These are phyloP conservation scores for Mionectes macconnelli DNA, from an alignment of 2,113 vertebrate species.

Conservation along the genomic window DNA sequence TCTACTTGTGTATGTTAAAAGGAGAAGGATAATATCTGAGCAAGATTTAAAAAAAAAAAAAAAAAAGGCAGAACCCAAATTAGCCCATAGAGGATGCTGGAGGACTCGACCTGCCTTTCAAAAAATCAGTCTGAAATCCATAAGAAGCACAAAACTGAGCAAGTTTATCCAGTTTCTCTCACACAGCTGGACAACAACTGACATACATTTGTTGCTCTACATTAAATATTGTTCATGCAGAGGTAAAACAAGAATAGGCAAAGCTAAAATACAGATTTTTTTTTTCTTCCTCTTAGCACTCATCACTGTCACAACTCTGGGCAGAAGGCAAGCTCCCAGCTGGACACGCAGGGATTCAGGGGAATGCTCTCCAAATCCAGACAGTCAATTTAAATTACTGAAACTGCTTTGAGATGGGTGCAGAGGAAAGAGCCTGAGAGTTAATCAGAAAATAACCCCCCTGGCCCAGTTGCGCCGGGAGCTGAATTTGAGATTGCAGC, in stretches of 20 bases:
- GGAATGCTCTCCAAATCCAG: not conserved
- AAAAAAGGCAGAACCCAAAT: not conserved
- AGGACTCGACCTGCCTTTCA: slow-evolving; percentile 1
- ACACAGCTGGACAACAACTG: not conserved
- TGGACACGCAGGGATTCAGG: not conserved
- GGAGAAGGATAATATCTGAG: not conserved
- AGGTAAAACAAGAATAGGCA: not conserved
- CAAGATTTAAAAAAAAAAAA: not conserved
- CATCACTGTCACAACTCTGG: not conserved
- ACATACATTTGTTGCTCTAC: not conserved
- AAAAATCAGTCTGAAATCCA: not conserved
- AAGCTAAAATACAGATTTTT: not conserved
- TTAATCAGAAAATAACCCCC: not conserved
- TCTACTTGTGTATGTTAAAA: not conserved
- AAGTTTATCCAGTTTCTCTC: slow-evolving; percentile 8
- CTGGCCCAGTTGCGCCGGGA: not conserved
- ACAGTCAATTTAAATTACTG: not conserved
- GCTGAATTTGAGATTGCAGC: not conserved
- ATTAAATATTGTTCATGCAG: not conserved
- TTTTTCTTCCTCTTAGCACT: not conserved
- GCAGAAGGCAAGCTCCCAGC: not conserved
- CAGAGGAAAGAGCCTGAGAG: not conserved
- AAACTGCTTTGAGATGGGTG: not conserved
- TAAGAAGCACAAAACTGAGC: not conserved
- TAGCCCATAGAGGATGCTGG: slow-evolving; percentile 12